Conservation (phyloP, 2,113 vertebrate species). For the Muntiacus reevesi region DNA sequence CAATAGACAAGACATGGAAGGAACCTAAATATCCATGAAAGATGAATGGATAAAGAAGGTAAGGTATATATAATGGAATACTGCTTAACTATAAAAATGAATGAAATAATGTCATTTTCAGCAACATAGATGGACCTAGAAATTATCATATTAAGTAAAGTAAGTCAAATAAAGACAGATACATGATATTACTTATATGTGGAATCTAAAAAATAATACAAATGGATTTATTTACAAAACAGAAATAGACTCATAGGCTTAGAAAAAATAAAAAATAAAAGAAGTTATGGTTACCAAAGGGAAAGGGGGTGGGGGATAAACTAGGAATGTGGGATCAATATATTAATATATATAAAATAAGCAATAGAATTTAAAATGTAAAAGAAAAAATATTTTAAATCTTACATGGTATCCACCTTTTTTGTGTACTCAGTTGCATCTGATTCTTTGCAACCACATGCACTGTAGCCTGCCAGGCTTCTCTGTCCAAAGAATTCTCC, state of each 20-base stretch:
- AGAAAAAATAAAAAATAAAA: background rate
- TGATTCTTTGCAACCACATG: background rate
- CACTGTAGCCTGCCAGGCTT: background rate
- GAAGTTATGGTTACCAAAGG: background rate
- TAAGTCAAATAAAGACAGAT: background rate
- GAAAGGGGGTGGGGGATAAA: background rate
- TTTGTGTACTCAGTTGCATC: background rate
- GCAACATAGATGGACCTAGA: background rate
- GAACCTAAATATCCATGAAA: background rate
- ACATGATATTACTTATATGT: background rate
- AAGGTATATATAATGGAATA: background rate
- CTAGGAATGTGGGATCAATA: background rate
- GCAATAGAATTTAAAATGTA: background rate
- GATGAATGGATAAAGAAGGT: background rate
- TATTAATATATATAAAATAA: background rate
- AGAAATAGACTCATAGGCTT: background rate
- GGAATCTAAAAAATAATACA: background rate
- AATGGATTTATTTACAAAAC: background rate
- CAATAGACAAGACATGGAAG: background rate
- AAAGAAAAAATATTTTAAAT: background rate
- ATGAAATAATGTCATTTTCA: background rate
- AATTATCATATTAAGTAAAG: background rate
- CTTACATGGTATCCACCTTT: rapidly evolving
- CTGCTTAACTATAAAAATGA: background rate
- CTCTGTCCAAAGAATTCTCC: background rate